Percentiles rank a stretch among this genome's conserved stretches.
Evolutionary conservation across 2,797 vertebrate genomes (phyloP).

Genomic region (Chaetophractus vellerosus): DNA sequence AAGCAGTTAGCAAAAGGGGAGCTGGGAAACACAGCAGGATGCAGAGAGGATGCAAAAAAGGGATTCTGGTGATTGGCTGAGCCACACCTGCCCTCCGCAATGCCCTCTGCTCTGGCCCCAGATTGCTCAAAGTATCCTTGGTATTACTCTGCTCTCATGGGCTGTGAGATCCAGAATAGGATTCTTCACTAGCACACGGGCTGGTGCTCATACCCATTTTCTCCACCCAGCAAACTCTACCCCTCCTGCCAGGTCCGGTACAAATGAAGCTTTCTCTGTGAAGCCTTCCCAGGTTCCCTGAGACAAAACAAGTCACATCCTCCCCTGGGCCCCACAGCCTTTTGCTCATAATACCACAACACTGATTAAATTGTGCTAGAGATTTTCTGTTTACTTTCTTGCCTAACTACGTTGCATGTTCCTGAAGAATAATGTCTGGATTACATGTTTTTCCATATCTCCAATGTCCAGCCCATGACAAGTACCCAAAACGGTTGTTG

Average conservation of each 20-base stretch:
- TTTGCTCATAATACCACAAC: background rate
- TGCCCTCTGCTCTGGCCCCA: background rate
- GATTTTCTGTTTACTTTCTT: background rate
- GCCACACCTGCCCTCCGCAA: background rate
- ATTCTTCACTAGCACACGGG: background rate
- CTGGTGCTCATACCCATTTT: background rate
- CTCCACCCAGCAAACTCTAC: background rate
- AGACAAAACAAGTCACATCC: background rate
- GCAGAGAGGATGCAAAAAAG: background rate
- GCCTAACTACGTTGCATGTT: background rate
- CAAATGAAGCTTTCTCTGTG: background rate
- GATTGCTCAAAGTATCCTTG: background rate
- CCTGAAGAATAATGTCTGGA: constrained; percentile 2
- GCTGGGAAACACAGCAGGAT: background rate
- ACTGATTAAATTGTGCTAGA: background rate
- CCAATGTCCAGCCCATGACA: no score
- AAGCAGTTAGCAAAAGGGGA: background rate
- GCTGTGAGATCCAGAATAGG: background rate
- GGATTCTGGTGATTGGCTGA: background rate
- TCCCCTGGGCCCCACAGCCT: rapidly evolving
- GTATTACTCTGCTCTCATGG: background rate
- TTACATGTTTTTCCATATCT: background rate
- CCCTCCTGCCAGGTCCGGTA: background rate
- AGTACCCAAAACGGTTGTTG: background rate
- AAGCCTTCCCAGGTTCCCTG: background rate